Base-by-base conservation (phyloP, 1,140 invertebrate species). In the Ylistrum balloti region DNA sequence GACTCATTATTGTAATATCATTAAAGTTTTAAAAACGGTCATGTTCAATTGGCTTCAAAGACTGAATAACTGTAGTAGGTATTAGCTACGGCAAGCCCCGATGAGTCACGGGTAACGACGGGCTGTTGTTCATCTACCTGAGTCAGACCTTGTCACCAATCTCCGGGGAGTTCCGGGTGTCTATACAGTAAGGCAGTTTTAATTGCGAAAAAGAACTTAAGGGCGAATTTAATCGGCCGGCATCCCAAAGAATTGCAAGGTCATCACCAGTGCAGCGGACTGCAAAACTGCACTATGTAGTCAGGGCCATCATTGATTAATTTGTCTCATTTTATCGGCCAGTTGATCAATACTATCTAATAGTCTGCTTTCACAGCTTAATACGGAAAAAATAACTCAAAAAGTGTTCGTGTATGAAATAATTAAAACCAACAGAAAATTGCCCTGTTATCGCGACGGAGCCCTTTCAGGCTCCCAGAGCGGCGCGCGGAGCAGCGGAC, bases 1-100 rank as follows among this genome's bases (percentile, higher is more conserved):
- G 56, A 74, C 56, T 74, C 56, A 74, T 74, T 74, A 74, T 74
- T 74, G 56, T 74, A 74, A 74, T 74, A 74, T 74, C 56, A 74
- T 74, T 74, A 74, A 74, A 74, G 56, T 74, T 74, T 74, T 74
- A 74, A 74, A 74, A 74, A n/a, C 22, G 56, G 56, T 74, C 56
- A 74, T 74, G 56, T 74, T 74, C 5, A 28, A 74, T 74, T n/a
- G 56, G 56, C 56, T 74, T 74, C 56, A 74, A 74, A 74, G 56
- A 11, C 1, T 74, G 56, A 74, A 74, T 74, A n/a, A 74, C 56
- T 74, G 56, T 7, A 7, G 17, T 74, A 74, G 20, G n/a, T 74
- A 74, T 74, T 74, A n/a, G 56, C 56, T 74, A 74, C 9, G 56
- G 56, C 28, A 28, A 17, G n/a, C 28, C n/a, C 56, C 56, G 56